phyloP scores from a whole-genome alignment of 2,113 vertebrate genomes.

The Nothocercus nigrocapillus region DNA sequence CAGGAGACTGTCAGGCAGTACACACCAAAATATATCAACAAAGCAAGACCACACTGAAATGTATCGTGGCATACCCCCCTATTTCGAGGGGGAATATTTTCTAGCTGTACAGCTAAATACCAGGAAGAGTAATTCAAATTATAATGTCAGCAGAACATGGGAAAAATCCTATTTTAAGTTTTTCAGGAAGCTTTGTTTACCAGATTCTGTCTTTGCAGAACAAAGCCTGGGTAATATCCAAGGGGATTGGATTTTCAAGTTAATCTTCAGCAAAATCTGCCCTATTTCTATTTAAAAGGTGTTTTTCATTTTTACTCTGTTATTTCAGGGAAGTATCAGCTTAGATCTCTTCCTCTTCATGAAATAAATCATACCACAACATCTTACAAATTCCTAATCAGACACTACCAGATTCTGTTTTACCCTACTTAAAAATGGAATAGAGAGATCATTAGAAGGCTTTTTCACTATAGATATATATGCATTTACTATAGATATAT shows the following conservation, averaged over 20 bases:
- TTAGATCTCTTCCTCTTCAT: neutral
- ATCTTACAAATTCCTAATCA: neutral
- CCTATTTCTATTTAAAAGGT: neutral
- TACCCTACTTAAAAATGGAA: neutral
- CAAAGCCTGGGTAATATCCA: neutral
- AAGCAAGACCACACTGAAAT: neutral
- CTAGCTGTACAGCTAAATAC: neutral
- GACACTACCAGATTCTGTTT: neutral
- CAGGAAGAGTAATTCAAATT: conserved; percentile 20
- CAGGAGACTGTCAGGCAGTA: neutral
- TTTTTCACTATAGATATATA: neutral
- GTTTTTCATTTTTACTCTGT: neutral
- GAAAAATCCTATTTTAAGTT: neutral
- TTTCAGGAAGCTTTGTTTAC: neutral
- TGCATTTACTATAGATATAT: neutral
- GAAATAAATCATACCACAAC: neutral
- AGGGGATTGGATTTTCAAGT: neutral
- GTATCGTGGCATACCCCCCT: neutral
- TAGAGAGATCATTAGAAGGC: neutral
- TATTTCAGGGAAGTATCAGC: neutral
- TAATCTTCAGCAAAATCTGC: conserved; percentile 14
- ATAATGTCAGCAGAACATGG: neutral
- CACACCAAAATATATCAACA: neutral
- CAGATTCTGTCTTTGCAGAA: neutral
- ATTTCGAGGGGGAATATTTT: neutral